phyloP scores from a whole-genome alignment of 1,140 invertebrate species.

The Plectrocnemia conspersa region DNA sequence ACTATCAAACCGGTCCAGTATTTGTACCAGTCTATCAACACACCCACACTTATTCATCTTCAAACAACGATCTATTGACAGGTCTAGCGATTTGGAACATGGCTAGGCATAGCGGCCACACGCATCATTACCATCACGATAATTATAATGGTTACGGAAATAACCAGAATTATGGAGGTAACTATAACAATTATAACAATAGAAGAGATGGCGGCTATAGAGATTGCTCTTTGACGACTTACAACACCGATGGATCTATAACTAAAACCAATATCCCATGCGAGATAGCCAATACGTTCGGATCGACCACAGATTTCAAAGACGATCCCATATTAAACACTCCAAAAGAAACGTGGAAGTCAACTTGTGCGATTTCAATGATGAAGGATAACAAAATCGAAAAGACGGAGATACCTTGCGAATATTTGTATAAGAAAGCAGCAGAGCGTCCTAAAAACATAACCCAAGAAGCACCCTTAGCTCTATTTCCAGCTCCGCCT shows the following conservation, averaged over 20 bases:
- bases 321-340: neutral
- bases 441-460: neutral
- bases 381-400: conserved; percentile 13
- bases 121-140: conserved; percentile 7
- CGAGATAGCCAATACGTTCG: conserved; percentile 27
- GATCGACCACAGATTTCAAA: neutral
- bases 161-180: no score
- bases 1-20: neutral
- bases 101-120: conserved; percentile 16
- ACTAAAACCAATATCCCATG: conserved; percentile 22
- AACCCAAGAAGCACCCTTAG: neutral
- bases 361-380: conserved; percentile 20
- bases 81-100: conserved; percentile 27
- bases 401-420: conserved; percentile 25
- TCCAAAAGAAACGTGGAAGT: conserved; percentile 5
- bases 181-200: no score
- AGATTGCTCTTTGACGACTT: conserved; percentile 22
- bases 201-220: no score
- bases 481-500: conserved; percentile 12
- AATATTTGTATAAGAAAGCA: conserved; percentile 14
- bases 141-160: no score
- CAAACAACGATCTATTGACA: conserved; percentile 17
- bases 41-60: conserved; percentile 12
- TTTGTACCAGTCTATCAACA: conserved; percentile 13
- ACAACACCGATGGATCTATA: conserved; percentile 3